A percentile compares a stretch with the other conserved stretches of the same genome.
These are phyloP conservation scores for Eupithecia subfuscata DNA, from an alignment of 2,888 invertebrate species.

Conservation along the genomic window DNA sequence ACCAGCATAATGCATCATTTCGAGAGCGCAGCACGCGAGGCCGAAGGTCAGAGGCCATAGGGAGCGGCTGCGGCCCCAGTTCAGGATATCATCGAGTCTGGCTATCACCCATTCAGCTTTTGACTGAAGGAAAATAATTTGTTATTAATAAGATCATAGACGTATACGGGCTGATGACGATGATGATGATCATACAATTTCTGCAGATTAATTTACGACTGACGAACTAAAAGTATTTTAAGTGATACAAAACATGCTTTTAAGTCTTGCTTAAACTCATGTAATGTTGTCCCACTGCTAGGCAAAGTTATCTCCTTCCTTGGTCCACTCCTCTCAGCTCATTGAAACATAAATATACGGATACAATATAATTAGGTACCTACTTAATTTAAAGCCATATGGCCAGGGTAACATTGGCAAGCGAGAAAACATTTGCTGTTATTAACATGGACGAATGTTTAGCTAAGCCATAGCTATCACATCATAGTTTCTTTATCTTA, in stretches of 20 bases:
- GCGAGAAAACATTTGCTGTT: too few relatives aligned
- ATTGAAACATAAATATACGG: too few relatives aligned
- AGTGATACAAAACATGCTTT: too few relatives aligned
- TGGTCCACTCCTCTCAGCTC: too few relatives aligned
- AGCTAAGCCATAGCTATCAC: neutral
- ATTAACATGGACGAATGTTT: neutral
- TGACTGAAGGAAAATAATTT: conserved; percentile 52
- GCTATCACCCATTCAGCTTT: conserved; percentile 94
- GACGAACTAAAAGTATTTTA: neutral
- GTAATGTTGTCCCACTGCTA: too few relatives aligned
- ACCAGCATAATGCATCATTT: conserved; percentile 99
- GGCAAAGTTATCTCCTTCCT: too few relatives aligned
- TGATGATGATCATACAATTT: neutral
- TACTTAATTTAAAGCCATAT: too few relatives aligned
- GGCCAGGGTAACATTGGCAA: too few relatives aligned
- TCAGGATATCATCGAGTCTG: conserved; percentile 94
- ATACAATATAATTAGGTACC: too few relatives aligned
- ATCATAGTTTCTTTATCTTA: neutral
- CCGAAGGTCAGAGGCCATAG: conserved; percentile 99
- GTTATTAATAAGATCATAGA: neutral
- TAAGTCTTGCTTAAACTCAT: too few relatives aligned
- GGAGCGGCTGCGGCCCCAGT: conserved; percentile 96
- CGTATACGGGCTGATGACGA: neutral
- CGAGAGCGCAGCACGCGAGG: conserved; percentile 98
- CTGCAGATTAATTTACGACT: neutral